Conservation (phyloP, 2,888 invertebrate genomes). For the Glaucopsyche alexis region DNA sequence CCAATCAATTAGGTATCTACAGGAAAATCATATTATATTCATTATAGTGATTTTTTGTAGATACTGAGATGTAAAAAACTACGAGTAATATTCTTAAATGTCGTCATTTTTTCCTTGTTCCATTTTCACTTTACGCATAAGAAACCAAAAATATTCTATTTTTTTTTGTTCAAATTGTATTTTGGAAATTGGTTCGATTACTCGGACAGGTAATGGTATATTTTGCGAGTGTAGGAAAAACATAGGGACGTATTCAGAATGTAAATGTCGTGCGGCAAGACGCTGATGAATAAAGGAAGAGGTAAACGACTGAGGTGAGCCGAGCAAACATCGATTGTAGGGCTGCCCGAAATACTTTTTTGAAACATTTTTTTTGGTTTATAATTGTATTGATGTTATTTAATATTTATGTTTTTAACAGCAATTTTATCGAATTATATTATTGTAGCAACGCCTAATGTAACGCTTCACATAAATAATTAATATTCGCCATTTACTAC, state of each 20-base stretch:
- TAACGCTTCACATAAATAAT: too few species aligned
- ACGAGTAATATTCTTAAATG: too few species aligned
- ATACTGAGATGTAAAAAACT: too few species aligned
- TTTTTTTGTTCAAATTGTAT: conserved; percentile 2
- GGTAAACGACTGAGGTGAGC: conserved; percentile 61
- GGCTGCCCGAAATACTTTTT: conserved; percentile 33
- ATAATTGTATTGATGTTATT: not conserved
- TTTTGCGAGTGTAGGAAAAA: conserved; percentile 31
- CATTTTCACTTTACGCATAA: not conserved
- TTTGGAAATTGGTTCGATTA: conserved; percentile 19
- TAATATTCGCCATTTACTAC: too few species aligned
- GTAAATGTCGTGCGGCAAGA: conserved; percentile 50
- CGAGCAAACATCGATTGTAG: conserved; percentile 49
- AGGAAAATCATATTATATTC: too few species aligned
- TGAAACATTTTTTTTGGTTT: not conserved
- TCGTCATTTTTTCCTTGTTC: too few species aligned
- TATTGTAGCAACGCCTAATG: too few species aligned
- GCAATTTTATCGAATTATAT: too few species aligned
- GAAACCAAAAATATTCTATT: not conserved
- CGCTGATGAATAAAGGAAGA: conserved; percentile 69
- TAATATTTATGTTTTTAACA: too few species aligned
- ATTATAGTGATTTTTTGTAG: too few species aligned
- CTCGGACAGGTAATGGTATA: conserved; percentile 19
- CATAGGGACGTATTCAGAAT: conserved; percentile 45
- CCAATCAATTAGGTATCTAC: too few species aligned